A percentile compares a stretch with the other conserved stretches of the same genome.
Evolutionary conservation across 2,113 vertebrate species (phyloP).

Genomic region (Mola mola): DNA sequence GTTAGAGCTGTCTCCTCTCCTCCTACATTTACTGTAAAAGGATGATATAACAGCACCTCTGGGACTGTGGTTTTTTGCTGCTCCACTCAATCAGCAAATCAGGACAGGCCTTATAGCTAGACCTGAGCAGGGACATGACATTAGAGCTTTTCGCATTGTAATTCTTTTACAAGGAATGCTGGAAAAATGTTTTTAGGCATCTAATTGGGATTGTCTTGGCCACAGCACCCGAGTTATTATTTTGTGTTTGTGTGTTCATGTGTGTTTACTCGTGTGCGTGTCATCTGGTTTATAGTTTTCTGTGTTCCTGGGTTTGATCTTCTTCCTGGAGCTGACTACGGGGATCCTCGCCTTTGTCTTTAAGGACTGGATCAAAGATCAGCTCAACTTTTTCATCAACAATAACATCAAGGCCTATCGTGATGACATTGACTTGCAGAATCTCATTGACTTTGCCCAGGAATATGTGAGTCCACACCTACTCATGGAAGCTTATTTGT

Average conservation of each 20-base stretch:
- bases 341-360: slow-evolving; percentile 93
- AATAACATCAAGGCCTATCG: slow-evolving; percentile 93
- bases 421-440: slow-evolving; percentile 93
- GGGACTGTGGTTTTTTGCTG: slow-evolving; percentile 53
- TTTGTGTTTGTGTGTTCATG: slow-evolving; percentile 28
- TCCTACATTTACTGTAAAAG: slow-evolving; percentile 74
- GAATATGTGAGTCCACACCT: slow-evolving; percentile 86
- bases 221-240: slow-evolving; percentile 7
- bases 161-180: slow-evolving; percentile 4
- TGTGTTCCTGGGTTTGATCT: slow-evolving; percentile 92
- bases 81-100: slow-evolving; percentile 50
- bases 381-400: slow-evolving; percentile 94
- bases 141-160: slow-evolving; percentile 17
- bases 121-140: slow-evolving; percentile 8
- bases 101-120: slow-evolving; percentile 1
- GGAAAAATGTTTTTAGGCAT: too few relatives aligned
- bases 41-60: slow-evolving; percentile 51
- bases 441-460: slow-evolving; percentile 94
- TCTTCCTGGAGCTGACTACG: slow-evolving; percentile 91
- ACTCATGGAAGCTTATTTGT: too few relatives aligned
- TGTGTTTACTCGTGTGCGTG: slow-evolving; percentile 16
- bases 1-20: slow-evolving; percentile 49
- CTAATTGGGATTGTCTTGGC: neutral
- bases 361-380: slow-evolving; percentile 96
- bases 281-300: slow-evolving; percentile 84